Percentiles rank a stretch among this genome's conserved stretches.
Conservation (phyloP, 92 coral and sea anemone genomes). For the Scolanthus callimorphus region DNA sequence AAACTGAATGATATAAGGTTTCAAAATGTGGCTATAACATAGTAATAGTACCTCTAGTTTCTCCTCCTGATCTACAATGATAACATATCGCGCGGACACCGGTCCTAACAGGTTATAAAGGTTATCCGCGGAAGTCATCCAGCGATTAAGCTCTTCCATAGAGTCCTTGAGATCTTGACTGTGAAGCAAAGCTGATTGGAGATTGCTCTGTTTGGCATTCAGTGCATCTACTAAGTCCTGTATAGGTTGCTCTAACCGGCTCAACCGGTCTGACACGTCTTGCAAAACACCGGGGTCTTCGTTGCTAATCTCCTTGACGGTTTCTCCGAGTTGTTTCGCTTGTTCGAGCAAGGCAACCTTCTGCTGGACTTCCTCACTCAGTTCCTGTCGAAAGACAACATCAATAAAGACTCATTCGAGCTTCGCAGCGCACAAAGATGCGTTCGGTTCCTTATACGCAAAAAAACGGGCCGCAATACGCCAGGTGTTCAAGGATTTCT, state of each 20-base stretch:
- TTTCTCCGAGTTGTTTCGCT: slow-evolving; percentile 69
- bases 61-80: slow-evolving; percentile 79
- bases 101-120: slow-evolving; percentile 79
- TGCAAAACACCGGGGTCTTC: slow-evolving; percentile 55
- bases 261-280: slow-evolving; percentile 69
- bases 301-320: slow-evolving; percentile 67
- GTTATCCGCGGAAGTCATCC: slow-evolving; percentile 80
- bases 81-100: slow-evolving; percentile 79
- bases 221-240: slow-evolving; percentile 56
- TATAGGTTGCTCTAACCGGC: slow-evolving; percentile 64
- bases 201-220: slow-evolving; percentile 68
- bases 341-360: slow-evolving; percentile 71
- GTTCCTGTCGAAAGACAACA: no score
- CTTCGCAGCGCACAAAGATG: no score
- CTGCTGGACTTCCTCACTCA: slow-evolving; percentile 71
- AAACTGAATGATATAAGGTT: no score
- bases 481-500: no score
- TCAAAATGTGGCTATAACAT: no score
- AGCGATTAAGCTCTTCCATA: slow-evolving; percentile 71
- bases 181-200: slow-evolving; percentile 72
- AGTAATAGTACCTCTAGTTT: no score
- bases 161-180: slow-evolving; percentile 86
- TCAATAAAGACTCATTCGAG: no score
- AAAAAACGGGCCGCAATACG: no score
- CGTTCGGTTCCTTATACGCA: no score